Base-by-base conservation (phyloP, 2,888 invertebrate genomes). In the Noctua janthe region DNA sequence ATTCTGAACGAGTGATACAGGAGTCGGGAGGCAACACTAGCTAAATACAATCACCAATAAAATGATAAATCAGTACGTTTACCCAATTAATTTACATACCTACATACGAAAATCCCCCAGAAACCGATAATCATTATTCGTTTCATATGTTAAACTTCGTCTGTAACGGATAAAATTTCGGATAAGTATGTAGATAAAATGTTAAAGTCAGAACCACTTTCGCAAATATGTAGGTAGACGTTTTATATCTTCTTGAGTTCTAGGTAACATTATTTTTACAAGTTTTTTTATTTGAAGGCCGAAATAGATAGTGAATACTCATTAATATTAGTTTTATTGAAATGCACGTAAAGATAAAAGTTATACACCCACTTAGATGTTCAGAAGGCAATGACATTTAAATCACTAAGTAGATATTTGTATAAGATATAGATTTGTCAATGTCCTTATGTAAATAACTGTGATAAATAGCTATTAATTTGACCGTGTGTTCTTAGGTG, bases 141-240 rank as follows among this genome's bases (percentile, higher is more conserved):
- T 87, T 85, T 72, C 73, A 39, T 78, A 80, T 79, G 75, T 74
- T 49, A 70, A 78, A 70, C 49, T 54, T 23, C 3, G 69, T 71
- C 13, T 78, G 69, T 79, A 82, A 74, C 79, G 70, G 76, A 77
- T 84, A 75, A 67, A 75, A 76, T 78, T 76, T 78, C 29, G 59
- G 86, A 74, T 59, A 39, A 39, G 39, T 39, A 66, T 67, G 20
- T 47, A 71, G 43, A 71, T 47, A 78, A 43, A 29, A 76, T 82
- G 17, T 81, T 72, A 81, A 77, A 84, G 73, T 83, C 51, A 59
- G 54, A 81, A 71, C 76, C 43, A 78, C 86, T 90, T 87, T 90
- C 79, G 82, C 64, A 64, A 85, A 82, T 54, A 87, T 78, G 73
- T 89, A 82, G 83, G 81, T 79, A 80, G 73, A 77, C 47, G 29